A percentile compares a stretch with the other conserved stretches of the same genome.
Evolutionary conservation across 2,888 invertebrate species (phyloP).

Genomic region (Podabrus alpinus): DNA sequence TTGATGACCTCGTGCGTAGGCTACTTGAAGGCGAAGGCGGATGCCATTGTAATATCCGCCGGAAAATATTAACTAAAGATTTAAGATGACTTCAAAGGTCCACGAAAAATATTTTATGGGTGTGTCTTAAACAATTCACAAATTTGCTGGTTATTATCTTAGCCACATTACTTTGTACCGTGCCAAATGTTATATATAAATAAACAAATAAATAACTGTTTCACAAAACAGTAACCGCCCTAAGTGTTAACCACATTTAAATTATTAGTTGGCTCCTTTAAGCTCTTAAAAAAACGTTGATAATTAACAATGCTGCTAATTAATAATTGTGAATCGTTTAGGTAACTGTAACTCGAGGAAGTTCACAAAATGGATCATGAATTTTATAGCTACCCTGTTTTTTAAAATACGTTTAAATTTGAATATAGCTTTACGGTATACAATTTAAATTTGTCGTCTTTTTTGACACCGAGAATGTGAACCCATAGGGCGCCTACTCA

Average conservation of each 20-base stretch:
- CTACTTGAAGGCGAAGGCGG: conserved; percentile 40
- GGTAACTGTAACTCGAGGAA: neutral
- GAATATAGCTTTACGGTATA: neutral
- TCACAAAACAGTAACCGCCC: neutral
- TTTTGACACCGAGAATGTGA: conserved; percentile 27
- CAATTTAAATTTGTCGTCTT: conserved; percentile 13
- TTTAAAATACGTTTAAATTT: neutral
- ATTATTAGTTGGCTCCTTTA: neutral
- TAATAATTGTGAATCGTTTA: neutral
- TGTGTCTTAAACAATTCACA: conserved; percentile 10
- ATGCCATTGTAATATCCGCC: conserved; percentile 43
- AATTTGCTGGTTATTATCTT: neutral
- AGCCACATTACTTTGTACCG: neutral
- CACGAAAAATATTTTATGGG: conserved; percentile 10
- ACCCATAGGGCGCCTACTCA: conserved; percentile 30
- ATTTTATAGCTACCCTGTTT: neutral
- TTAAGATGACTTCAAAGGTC: conserved; percentile 35
- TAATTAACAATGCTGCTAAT: neutral
- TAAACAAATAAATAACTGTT: neutral
- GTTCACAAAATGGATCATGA: neutral
- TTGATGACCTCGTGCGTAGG: conserved; percentile 39
- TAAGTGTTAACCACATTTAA: neutral
- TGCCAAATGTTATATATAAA: neutral
- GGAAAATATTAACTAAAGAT: conserved; percentile 35
- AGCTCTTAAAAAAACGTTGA: neutral